A percentile compares a stretch with the other conserved stretches of the same genome.
Evolutionary conservation across 2,113 vertebrate genomes (phyloP).

Genomic region (Galeopterus variegatus): DNA sequence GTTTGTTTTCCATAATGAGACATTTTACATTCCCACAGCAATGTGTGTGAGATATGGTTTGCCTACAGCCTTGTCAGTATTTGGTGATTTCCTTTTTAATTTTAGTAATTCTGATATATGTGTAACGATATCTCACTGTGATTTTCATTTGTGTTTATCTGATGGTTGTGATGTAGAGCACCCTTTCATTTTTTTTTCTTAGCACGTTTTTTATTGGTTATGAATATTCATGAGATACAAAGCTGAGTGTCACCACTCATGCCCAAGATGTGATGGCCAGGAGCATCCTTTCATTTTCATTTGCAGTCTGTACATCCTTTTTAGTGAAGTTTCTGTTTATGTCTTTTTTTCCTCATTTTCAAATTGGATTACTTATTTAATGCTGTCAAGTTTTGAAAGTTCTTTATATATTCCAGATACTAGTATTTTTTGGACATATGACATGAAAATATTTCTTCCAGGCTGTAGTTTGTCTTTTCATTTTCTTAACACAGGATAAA

Average conservation of each 20-base stretch:
- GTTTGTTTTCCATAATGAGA: background rate
- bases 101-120: background rate
- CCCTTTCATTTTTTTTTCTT: background rate
- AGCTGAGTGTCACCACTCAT: too few species aligned
- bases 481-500: background rate
- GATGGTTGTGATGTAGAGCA: background rate
- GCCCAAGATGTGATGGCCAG: background rate
- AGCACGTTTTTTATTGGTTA: too few species aligned
- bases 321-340: background rate
- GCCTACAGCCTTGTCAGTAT: background rate
- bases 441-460: background rate
- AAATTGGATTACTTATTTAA: constrained; percentile 8
- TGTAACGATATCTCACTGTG: background rate
- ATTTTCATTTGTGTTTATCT: constrained; percentile 8
- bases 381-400: background rate
- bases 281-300: background rate
- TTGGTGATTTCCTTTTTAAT: background rate
- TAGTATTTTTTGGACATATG: background rate
- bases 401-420: background rate
- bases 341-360: background rate
- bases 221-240: too few species aligned
- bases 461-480: background rate
- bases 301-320: background rate
- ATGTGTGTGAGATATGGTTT: background rate
- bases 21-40: background rate